Percentiles rank a stretch among this genome's conserved stretches.
phyloP scores from a whole-genome alignment of 2,888 invertebrate genomes.

The Metopia argyrocephala region DNA sequence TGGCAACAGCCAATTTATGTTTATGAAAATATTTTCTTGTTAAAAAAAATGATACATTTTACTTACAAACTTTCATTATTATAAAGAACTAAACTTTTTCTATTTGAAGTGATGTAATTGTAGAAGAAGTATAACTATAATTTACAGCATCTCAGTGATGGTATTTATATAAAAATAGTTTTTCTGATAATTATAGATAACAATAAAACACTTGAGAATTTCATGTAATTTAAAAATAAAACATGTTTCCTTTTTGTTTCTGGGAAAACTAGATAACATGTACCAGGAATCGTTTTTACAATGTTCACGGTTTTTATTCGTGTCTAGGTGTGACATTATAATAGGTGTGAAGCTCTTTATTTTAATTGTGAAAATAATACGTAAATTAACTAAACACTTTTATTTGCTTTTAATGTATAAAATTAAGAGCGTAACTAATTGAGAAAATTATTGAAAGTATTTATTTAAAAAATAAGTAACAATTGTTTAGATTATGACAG shows the following conservation, averaged over 20 bases:
- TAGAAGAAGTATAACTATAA: constrained; percentile 15
- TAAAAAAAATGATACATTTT: background rate
- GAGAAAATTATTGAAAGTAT: too few species aligned
- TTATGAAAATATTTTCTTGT: too few species aligned
- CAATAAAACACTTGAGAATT: constrained; percentile 22
- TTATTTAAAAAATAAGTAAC: too few species aligned
- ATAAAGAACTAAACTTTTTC: constrained; percentile 46
- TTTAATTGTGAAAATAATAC: background rate
- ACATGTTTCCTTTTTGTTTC: constrained; percentile 16
- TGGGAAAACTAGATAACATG: background rate
- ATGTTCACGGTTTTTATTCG: background rate
- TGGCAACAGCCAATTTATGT: too few species aligned
- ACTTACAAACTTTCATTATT: constrained; percentile 62
- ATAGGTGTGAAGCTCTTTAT: background rate
- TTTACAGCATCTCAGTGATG: constrained; percentile 15
- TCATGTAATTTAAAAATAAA: constrained; percentile 38
- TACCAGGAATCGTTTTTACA: background rate
- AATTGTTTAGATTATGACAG: too few species aligned
- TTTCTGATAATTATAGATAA: constrained; percentile 16
- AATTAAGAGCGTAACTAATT: too few species aligned
- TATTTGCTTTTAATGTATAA: too few species aligned
- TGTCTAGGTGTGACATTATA: background rate
- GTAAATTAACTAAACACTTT: too few species aligned
- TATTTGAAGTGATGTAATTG: background rate
- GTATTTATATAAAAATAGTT: constrained; percentile 31